Base-by-base conservation (phyloP, 1,140 invertebrate species). In the Achatina immaculata region DNA sequence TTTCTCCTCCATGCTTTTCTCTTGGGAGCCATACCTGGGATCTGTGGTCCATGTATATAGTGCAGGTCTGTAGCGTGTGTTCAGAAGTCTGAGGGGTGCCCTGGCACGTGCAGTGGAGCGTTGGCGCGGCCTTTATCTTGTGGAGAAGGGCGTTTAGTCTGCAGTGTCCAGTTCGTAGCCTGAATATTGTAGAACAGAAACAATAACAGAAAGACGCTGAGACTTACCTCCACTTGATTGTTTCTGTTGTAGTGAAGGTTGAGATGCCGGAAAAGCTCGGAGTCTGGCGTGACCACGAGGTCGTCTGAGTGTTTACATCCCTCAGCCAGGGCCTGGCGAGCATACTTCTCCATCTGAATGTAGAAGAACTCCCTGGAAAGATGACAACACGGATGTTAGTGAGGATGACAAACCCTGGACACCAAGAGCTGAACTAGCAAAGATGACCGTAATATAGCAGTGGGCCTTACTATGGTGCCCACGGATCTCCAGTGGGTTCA, bases 261-360 rank as follows among this genome's bases (percentile, higher is more conserved):
- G 86, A 99, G 94, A 85, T 98, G 96, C 89, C 98, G 94, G 93
- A 99, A 98, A 84, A 99, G 94, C 93, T 99, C 98, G 73, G 96
- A 98, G 92, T 99, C 98, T 38, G 94, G 94, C 78, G 95, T 95
- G 45, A 99, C 97, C 88, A 95, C 95, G 58, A 99, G 93, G 88
- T 99, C 97, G 82, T 99, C 97, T 38, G 94, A 93, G 88, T 94
- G 95, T 92, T 98, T 97, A 83, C 98, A 94, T 71, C 98, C 98
- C 93, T 99, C 98, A 83, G 96, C 97, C 84, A 99, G 94, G 43
- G 97, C 96, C 92, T 99, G 97, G 86, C 98, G 94, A 77, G 98
- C 98, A 92, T 98, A 99, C 92, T 99, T 99, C 93, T 99, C 99
- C 98, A 99, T 99, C 93, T 99, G 98, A 90, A 99, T 99, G 93